A percentile compares a stretch with the other conserved stretches of the same genome.
These are phyloP conservation scores for Nemoura dubitans DNA, from an alignment of 2,888 invertebrate genomes.

Conservation along the genomic window DNA sequence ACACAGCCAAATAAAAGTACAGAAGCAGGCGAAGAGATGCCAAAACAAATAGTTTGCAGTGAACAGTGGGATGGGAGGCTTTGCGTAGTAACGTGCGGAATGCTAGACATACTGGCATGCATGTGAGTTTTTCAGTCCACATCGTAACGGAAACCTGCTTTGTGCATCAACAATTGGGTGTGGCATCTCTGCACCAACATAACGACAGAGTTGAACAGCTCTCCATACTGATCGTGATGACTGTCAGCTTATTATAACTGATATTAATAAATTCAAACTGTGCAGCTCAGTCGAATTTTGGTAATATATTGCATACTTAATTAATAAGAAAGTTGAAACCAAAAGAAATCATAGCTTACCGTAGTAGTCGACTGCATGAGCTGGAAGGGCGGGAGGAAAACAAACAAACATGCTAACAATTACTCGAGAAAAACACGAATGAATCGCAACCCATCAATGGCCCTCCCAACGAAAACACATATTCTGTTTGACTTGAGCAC, in stretches of 20 bases:
- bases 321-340: slow-evolving; percentile 55
- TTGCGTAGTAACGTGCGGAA: background rate
- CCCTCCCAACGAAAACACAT: slow-evolving; percentile 34
- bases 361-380: slow-evolving; percentile 98
- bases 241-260: no score
- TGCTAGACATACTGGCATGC: background rate
- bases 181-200: slow-evolving; percentile 33
- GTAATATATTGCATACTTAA: background rate
- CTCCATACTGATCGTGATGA: background rate
- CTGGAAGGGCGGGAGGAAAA: slow-evolving; percentile 65
- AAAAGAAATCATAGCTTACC: slow-evolving; percentile 91
- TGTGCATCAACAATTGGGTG: slow-evolving; percentile 30
- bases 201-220: slow-evolving; percentile 9
- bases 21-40: slow-evolving; percentile 39
- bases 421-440: slow-evolving; percentile 42
- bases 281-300: background rate
- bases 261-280: background rate
- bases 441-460: slow-evolving; percentile 17
- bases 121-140: background rate
- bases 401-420: slow-evolving; percentile 55
- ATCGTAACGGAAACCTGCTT: background rate
- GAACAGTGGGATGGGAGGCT: slow-evolving; percentile 7
- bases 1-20: slow-evolving; percentile 42
- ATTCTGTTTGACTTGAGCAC: slow-evolving; percentile 40
- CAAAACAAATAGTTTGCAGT: slow-evolving; percentile 30